Conservation (phyloP, 2,797 vertebrate species). For the Chiroxiphia lanceolata region DNA sequence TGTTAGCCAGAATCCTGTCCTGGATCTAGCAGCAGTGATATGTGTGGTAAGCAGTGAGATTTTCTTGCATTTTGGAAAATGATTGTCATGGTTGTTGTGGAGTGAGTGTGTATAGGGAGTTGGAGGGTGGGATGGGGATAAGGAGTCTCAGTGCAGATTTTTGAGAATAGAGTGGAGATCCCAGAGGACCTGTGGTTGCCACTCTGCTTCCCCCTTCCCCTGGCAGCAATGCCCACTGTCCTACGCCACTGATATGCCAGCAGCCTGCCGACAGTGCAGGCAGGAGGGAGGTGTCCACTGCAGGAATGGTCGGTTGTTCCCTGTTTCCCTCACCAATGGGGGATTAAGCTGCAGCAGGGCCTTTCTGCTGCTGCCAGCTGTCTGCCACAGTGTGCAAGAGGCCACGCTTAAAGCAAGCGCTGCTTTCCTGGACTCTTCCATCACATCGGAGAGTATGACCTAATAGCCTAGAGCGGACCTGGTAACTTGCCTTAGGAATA, state of each 20-base stretch:
- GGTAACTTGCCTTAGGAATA: not conserved
- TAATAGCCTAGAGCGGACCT: rapidly evolving
- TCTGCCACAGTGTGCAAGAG: not conserved
- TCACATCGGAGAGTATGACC: not conserved
- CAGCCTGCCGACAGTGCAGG: not conserved
- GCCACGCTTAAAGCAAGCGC: not conserved
- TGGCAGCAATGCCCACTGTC: not conserved
- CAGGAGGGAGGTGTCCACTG: not conserved
- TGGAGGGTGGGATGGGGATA: not conserved
- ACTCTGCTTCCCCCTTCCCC: not conserved
- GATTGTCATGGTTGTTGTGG: not conserved
- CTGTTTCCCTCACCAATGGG: not conserved
- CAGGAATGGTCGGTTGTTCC: rapidly evolving
- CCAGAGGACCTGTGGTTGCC: not conserved
- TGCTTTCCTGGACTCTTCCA: not conserved
- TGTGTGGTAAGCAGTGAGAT: not conserved
- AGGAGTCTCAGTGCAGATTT: not conserved
- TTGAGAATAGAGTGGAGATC: not conserved
- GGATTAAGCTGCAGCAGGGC: not conserved
- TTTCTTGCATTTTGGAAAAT: not conserved
- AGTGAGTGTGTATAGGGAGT: not conserved
- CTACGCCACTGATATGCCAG: rapidly evolving
- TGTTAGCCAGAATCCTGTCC: not conserved
- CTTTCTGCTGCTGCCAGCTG: not conserved
- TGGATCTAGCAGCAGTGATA: not conserved